These are phyloP conservation scores for Psettodes erumei DNA, from an alignment of 2,113 vertebrate genomes.

Conservation along the genomic window DNA sequence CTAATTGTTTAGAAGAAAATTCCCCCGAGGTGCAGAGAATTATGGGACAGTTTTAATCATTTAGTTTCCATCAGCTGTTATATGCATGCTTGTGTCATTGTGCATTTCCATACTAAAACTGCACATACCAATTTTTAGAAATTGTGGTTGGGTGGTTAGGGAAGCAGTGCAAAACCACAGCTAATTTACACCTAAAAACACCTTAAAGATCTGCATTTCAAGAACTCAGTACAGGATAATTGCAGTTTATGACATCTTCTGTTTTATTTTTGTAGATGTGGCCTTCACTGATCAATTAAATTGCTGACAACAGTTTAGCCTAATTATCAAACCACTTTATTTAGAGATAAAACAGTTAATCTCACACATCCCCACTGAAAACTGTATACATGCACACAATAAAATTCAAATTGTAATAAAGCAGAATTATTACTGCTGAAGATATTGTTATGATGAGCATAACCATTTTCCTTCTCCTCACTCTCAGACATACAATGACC, in stretches of 20 bases:
- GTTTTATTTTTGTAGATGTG: neutral
- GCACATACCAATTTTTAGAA: no score
- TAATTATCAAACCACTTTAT: conserved; percentile 15
- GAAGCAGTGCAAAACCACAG: no score
- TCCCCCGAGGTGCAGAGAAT: neutral
- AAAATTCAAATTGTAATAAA: neutral
- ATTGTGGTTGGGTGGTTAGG: no score
- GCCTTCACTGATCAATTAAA: neutral
- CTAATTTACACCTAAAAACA: no score
- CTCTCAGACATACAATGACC: conserved; percentile 91
- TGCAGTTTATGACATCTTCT: neutral
- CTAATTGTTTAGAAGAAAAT: conserved; percentile 22
- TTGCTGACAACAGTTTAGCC: neutral
- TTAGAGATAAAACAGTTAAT: neutral
- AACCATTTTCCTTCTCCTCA: neutral
- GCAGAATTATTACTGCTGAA: neutral
- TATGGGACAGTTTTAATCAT: conserved; percentile 18
- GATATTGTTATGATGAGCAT: neutral
- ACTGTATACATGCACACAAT: no score
- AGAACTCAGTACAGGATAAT: neutral
- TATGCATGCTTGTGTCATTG: conserved; percentile 5
- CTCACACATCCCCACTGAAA: no score
- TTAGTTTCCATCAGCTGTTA: neutral
- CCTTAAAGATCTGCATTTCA: neutral
- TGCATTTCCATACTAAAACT: no score